phyloP scores from a whole-genome alignment of 2,113 vertebrate species.

The Physeter macrocephalus region DNA sequence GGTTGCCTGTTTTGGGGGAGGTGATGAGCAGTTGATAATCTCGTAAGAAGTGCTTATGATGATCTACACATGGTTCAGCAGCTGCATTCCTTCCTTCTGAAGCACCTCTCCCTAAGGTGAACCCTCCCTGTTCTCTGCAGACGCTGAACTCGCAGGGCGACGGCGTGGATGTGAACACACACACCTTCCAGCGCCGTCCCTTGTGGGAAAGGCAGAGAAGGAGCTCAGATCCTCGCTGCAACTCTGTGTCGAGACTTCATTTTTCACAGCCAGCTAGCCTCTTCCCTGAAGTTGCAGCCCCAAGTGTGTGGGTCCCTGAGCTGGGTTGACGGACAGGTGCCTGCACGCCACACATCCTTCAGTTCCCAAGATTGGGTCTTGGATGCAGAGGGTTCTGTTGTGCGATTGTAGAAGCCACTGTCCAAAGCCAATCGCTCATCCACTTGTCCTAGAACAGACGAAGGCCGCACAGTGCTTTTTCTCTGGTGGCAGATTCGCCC shows the following conservation, averaged over 20 bases:
- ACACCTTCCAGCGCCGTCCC: accelerated
- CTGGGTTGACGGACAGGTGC: neutral
- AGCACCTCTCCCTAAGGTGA: accelerated
- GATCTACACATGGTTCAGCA: neutral
- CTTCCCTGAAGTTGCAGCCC: neutral
- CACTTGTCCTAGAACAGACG: neutral
- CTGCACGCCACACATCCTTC: neutral
- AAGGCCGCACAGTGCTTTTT: neutral
- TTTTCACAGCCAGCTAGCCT: neutral
- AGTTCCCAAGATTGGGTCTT: neutral
- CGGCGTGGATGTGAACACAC: accelerated
- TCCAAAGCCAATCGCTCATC: neutral
- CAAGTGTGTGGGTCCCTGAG: neutral
- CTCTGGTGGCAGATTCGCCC: neutral
- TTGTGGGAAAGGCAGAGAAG: neutral
- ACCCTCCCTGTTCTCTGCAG: neutral
- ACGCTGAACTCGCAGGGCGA: accelerated
- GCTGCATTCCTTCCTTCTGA: neutral
- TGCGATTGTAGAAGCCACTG: neutral
- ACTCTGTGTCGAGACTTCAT: neutral
- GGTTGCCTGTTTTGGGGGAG: conserved; percentile 27
- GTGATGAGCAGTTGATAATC: conserved; percentile 55
- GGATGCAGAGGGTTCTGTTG: neutral
- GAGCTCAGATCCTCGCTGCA: neutral
- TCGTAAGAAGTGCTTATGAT: conserved; percentile 58